Conservation (phyloP, 2,888 invertebrate genomes). For the Elysia crispata region DNA sequence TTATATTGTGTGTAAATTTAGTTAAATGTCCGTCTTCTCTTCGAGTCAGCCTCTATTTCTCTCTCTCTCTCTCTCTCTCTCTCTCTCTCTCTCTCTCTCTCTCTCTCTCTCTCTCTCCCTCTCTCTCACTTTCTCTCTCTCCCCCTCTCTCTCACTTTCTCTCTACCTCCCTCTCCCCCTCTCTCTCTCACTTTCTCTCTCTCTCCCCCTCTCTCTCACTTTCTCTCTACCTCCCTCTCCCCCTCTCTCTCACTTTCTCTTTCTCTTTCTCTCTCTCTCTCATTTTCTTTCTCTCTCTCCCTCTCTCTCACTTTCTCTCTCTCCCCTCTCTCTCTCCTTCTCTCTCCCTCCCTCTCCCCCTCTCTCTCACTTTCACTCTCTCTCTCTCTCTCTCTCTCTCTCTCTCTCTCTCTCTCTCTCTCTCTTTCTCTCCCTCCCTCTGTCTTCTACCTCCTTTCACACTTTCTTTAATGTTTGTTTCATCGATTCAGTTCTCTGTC, state of each 20-base stretch:
- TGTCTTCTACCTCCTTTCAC: no score
- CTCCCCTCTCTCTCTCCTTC: conserved; percentile 5
- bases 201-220: conserved; percentile 17
- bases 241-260: conserved; percentile 20
- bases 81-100: conserved; percentile 4
- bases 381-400: no score
- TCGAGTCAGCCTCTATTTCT: neutral
- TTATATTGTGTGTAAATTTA: no score
- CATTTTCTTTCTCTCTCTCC: conserved; percentile 26
- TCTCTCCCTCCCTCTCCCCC: no score
- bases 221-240: conserved; percentile 20
- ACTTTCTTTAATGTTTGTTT: no score
- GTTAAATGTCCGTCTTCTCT: no score
- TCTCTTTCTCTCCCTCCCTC: no score
- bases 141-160: neutral
- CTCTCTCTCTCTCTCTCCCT: neutral
- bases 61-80: conserved; percentile 22
- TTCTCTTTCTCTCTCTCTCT: conserved; percentile 21
- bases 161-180: neutral
- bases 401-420: no score
- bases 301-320: conserved; percentile 20
- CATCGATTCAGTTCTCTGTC: no score
- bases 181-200: conserved; percentile 21
- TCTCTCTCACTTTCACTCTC: no score
- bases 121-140: conserved; percentile 5